Conservation (phyloP, 2,888 invertebrate species). For the Aporophyla lueneburgensis region DNA sequence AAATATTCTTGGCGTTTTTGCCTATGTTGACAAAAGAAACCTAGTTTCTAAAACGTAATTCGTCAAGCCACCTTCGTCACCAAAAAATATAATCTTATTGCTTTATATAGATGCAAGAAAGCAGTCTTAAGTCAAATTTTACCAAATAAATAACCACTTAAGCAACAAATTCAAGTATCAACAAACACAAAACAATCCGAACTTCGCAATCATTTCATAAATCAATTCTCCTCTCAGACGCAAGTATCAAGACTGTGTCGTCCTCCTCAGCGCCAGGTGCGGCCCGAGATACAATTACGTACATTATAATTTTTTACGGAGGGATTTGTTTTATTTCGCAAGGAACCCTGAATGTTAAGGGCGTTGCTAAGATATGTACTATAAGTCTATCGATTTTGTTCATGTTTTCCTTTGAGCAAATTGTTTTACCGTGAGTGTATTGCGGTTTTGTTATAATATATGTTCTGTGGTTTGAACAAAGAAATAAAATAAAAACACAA, state of each 20-base stretch:
- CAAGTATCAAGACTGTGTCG: slow-evolving; percentile 58
- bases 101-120: too few species aligned
- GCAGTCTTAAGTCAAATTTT: background rate
- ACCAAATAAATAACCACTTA: too few species aligned
- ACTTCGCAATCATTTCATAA: background rate
- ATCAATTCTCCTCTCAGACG: background rate
- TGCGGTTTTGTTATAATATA: background rate
- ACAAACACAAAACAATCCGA: background rate
- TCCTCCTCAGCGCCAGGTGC: slow-evolving; percentile 55
- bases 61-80: too few species aligned
- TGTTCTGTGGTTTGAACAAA: background rate
- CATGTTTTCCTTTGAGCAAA: background rate
- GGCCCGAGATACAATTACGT: slow-evolving; percentile 78
- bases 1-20: background rate
- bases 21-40: too few species aligned
- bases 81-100: too few species aligned
- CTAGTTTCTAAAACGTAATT: background rate
- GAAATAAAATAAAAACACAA: background rate
- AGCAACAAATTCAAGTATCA: background rate
- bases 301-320: slow-evolving; percentile 80
- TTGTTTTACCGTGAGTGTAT: slow-evolving; percentile 1
- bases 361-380: slow-evolving; percentile 46
- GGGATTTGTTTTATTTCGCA: slow-evolving; percentile 72
- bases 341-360: slow-evolving; percentile 56
- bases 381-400: slow-evolving; percentile 47